phyloP scores from a whole-genome alignment of 2,888 invertebrate genomes.

The Lepidonotus clava region DNA sequence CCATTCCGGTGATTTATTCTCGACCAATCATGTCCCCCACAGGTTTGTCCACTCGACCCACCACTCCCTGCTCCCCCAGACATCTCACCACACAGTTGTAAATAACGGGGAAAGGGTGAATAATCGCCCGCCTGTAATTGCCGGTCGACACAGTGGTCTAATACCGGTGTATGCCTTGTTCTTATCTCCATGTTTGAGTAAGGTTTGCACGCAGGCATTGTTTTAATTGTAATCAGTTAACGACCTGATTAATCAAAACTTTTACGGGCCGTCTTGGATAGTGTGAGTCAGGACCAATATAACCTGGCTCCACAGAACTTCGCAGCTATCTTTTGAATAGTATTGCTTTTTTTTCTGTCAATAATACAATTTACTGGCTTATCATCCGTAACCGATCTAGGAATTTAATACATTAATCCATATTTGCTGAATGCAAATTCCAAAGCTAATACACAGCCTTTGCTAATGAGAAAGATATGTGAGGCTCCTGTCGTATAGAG shows the following conservation, averaged over 20 bases:
- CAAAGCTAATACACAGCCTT: no score
- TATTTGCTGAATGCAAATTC: no score
- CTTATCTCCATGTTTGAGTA: not conserved
- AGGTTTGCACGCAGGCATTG: not conserved
- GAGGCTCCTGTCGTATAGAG: no score
- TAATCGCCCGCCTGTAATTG: not conserved
- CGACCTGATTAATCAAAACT: not conserved
- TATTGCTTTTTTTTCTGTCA: no score
- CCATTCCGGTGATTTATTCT: no score
- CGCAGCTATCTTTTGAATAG: no score
- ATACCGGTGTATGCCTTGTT: not conserved
- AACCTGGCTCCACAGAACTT: no score
- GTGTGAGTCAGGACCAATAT: no score
- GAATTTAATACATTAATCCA: no score
- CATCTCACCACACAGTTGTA: constrained; percentile 1
- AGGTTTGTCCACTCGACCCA: no score
- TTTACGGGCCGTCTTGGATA: not conserved
- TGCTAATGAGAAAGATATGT: no score
- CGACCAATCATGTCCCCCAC: no score
- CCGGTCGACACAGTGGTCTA: not conserved
- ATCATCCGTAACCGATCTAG: not conserved
- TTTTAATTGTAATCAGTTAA: constrained; percentile 30
- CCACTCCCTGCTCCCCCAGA: not conserved
- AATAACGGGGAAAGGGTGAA: not conserved
- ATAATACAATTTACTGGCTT: not conserved